These are phyloP conservation scores for Triplophysa tibetana DNA, from an alignment of 2,113 vertebrate genomes.

Conservation along the genomic window DNA sequence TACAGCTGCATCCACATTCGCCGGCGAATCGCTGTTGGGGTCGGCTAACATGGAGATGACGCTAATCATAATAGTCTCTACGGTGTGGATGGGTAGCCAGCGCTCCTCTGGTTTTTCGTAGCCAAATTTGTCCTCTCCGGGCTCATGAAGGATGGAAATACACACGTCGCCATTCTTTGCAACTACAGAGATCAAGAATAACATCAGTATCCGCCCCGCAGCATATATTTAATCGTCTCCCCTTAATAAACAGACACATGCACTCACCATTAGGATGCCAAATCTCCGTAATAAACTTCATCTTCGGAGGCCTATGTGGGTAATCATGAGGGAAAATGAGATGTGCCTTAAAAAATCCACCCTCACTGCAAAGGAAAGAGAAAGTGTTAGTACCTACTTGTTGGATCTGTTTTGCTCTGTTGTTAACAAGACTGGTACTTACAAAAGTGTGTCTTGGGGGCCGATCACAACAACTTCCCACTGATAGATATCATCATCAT, in stretches of 20 bases:
- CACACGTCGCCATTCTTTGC: conserved; percentile 99
- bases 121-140: conserved; percentile 98
- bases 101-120: conserved; percentile 99
- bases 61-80: conserved; percentile 99
- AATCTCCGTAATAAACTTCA: conserved; percentile 78
- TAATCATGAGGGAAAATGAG: conserved; percentile 75
- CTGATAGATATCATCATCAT: conserved; percentile 79
- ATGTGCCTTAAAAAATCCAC: conserved; percentile 77
- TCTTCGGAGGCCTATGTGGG: conserved; percentile 74
- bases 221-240: no score
- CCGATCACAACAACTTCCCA: conserved; percentile 81
- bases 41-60: conserved; percentile 99
- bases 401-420: background rate
- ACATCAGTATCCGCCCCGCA: background rate
- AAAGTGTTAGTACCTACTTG: background rate
- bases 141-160: conserved; percentile 99
- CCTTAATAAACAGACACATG: background rate
- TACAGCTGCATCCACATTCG: conserved; percentile 98
- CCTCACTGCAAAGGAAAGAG: conserved; percentile 65
- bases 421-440: conserved; percentile 51
- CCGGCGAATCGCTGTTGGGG: conserved; percentile 97
- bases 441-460: conserved; percentile 79
- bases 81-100: conserved; percentile 98
- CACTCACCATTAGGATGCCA: conserved; percentile 78
- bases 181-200: conserved; percentile 71